Evolutionary conservation across 2,888 invertebrate species (phyloP).

Genomic region (Hirtodrosophila confusa): DNA sequence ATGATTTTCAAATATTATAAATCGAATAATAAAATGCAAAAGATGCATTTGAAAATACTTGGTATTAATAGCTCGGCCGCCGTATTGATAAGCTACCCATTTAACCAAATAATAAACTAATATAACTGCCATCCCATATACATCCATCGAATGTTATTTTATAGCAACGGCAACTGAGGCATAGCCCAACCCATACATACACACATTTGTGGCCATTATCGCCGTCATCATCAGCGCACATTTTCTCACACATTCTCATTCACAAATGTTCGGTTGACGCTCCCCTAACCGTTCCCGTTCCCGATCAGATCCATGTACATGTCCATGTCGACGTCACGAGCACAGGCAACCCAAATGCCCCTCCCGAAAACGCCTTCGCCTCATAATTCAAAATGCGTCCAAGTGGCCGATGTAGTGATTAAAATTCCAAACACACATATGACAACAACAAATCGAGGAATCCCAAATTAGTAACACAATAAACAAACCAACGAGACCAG

Average conservation of each 20-base stretch:
- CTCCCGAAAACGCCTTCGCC: conserved; percentile 56
- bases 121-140: conserved; percentile 58
- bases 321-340: conserved; percentile 54
- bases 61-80: conserved; percentile 45
- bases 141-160: conserved; percentile 50
- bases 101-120: conserved; percentile 63
- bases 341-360: conserved; percentile 50
- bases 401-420: conserved; percentile 68
- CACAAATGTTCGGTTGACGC: conserved; percentile 50
- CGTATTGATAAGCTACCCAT: conserved; percentile 61
- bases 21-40: conserved; percentile 27
- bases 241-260: conserved; percentile 75
- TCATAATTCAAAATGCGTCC: conserved; percentile 75
- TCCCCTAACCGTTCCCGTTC: conserved; percentile 30
- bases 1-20: conserved; percentile 25
- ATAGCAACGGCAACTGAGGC: conserved; percentile 39
- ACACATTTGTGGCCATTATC: conserved; percentile 43
- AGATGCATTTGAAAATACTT: conserved; percentile 53
- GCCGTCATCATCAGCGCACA: conserved; percentile 52
- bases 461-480: conserved; percentile 80
- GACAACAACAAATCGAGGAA: conserved; percentile 62
- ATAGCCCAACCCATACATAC: conserved; percentile 36
- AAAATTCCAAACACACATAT: conserved; percentile 70
- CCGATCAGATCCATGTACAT: conserved; percentile 7
- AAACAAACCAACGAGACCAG: conserved; percentile 69